phyloP scores from a whole-genome alignment of 2,113 vertebrate species.

The Chroicocephalus ridibundus region DNA sequence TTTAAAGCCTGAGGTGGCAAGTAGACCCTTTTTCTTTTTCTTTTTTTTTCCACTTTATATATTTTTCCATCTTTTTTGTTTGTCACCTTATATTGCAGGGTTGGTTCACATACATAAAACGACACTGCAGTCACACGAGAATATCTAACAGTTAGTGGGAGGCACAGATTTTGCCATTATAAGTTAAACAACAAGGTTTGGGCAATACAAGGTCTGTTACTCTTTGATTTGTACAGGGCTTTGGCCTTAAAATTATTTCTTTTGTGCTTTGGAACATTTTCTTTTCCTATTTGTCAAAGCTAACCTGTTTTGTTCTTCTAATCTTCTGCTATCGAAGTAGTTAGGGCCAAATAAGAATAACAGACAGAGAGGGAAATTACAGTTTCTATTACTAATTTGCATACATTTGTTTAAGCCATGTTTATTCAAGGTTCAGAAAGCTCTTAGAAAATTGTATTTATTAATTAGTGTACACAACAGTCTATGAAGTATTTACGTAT shows the following conservation, averaged over 20 bases:
- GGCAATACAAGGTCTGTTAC: conserved; percentile 26
- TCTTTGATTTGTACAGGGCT: conserved; percentile 33
- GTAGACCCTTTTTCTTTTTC: conserved; percentile 3
- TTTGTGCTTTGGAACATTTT: neutral
- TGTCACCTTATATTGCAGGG: conserved; percentile 71
- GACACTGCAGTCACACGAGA: conserved; percentile 51
- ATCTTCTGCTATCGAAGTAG: neutral
- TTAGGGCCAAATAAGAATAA: neutral
- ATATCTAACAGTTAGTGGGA: conserved; percentile 40
- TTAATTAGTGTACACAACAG: conserved; percentile 49
- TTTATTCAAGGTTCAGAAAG: conserved; percentile 44
- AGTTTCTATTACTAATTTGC: conserved; percentile 57
- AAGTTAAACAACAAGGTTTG: conserved; percentile 56
- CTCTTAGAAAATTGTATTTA: conserved; percentile 38
- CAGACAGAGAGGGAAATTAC: conserved; percentile 30
- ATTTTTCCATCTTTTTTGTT: conserved; percentile 77
- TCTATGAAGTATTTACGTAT: conserved; percentile 31
- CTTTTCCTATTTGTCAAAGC: conserved; percentile 7
- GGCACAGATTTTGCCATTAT: conserved; percentile 47
- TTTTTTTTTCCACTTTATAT: conserved; percentile 50
- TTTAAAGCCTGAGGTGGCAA: conserved; percentile 75
- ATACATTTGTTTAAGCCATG: conserved; percentile 20
- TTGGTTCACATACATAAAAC: conserved; percentile 68
- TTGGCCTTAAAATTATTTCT: conserved; percentile 38
- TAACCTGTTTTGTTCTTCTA: neutral